Evolutionary conservation across 1,140 invertebrate species (phyloP).

Genomic region (Eumaeus atala): DNA sequence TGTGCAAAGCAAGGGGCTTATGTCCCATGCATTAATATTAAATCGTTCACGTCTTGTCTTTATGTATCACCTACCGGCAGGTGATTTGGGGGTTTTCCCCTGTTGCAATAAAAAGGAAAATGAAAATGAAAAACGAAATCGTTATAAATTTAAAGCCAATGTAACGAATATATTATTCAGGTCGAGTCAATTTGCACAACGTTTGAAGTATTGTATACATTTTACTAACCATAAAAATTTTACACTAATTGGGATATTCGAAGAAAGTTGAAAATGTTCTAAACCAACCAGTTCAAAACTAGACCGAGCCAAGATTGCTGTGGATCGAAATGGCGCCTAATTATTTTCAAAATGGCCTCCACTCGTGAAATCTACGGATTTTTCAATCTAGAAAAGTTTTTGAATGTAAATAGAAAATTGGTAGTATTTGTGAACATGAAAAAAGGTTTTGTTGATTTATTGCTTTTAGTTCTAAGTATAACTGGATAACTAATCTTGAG

Average conservation of each 20-base stretch:
- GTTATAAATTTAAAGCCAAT: no score
- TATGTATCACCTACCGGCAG: no score
- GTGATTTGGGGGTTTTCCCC: no score
- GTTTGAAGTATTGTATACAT: slow-evolving; percentile 1
- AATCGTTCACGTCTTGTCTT: no score
- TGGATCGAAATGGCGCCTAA: slow-evolving; percentile 6
- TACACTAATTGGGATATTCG: slow-evolving; percentile 5
- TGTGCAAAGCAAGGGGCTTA: no score
- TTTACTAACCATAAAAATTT: not conserved
- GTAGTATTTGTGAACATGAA: slow-evolving; percentile 3
- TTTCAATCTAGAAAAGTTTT: slow-evolving; percentile 7
- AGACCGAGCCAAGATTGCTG: slow-evolving; percentile 7
- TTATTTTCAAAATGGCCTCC: slow-evolving; percentile 6
- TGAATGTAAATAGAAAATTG: slow-evolving; percentile 9
- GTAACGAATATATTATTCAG: not conserved
- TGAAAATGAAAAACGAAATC: no score
- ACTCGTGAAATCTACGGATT: not conserved
- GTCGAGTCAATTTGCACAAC: not conserved
- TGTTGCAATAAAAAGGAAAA: no score
- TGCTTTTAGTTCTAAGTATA: no score
- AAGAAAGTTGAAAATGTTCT: slow-evolving; percentile 10
- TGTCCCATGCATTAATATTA: no score
- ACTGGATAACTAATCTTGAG: no score
- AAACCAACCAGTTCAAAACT: slow-evolving; percentile 5
- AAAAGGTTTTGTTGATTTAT: not conserved